Evolutionary conservation across 2,888 invertebrate genomes (phyloP), one percentile per base, ranked within the genome.

Genomic region (Xestia c-nigrum): DNA sequence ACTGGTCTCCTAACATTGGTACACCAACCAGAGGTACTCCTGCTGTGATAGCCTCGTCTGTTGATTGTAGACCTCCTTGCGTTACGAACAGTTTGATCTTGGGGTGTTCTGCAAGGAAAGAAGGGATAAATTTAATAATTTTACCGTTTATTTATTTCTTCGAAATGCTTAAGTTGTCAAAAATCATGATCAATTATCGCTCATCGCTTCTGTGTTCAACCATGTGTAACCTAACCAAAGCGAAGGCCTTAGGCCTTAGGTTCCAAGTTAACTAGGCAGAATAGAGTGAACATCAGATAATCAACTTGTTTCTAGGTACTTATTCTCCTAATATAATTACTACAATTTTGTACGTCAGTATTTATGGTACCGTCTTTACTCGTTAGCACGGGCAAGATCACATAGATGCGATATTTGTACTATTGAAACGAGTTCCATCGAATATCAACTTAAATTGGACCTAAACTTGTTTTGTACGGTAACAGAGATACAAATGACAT

Each of bases 81-180:
- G 95, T 96, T 63, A 97, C 92, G 65, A 97, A 97, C 0, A 96
- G 78, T 80, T 97, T 97, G 0, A 97, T 79, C 69, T 97, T 97
- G 12, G 83, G 83, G 19, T 83, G 83, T 24, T 24, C 83, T 83
- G 72, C 5, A 73, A 73, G 9, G 12, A 14, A 57, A 21, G 10
- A 38, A 73, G 5, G 3, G 0, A 3, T 31, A 31, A 12, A n/a
- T 31, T 73, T n/a, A n/a, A n/a, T n/a, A n/a, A n/a, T n/a, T n/a
- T n/a, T n/a, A n/a, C n/a, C n/a, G 16, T 7, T 16, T 1, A 19
- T 59, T n/a, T n/a, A n/a, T n/a, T n/a, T 31, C 7, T 38, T 31
- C 31, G 31, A n/a, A n/a, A n/a, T n/a, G n/a, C n/a, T n/a, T n/a
- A n/a, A n/a, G n/a, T n/a, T n/a, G n/a, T 1, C n/a, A n/a, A n/a